Conservation (phyloP, 1,140 invertebrate species). For the Drosophila baimaii region DNA sequence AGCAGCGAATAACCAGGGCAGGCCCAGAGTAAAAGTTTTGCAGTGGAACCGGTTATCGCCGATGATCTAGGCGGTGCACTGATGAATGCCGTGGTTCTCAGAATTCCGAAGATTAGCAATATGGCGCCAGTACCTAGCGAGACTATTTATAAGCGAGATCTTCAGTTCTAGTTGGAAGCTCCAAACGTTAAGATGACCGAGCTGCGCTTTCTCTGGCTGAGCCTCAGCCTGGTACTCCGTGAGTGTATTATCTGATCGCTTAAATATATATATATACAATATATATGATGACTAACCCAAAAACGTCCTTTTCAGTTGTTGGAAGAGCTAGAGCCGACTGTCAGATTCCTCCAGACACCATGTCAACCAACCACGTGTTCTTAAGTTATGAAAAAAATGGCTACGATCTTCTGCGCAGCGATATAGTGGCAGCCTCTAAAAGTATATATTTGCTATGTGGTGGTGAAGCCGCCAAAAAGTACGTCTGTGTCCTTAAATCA, state of each 20-base stretch:
- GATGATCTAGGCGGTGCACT: conserved; percentile 52
- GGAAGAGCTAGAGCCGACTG: neutral
- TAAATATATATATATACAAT: no score
- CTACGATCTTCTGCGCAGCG: conserved; percentile 3
- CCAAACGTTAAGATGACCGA: conserved; percentile 22
- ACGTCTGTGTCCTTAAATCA: neutral
- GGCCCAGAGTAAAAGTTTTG: conserved; percentile 1
- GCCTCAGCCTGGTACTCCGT: neutral
- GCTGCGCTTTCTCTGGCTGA: neutral
- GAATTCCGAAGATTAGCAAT: neutral
- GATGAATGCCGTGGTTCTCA: neutral
- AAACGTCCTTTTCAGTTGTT: neutral
- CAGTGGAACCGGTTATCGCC: conserved; percentile 47
- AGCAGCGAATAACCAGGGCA: neutral
- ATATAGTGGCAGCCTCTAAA: neutral
- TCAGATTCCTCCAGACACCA: neutral
- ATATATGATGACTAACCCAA: no score
- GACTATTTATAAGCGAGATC: neutral
- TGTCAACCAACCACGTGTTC: conserved; percentile 3
- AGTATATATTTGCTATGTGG: conserved; percentile 5
- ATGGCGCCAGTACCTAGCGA: no score
- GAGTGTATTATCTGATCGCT: neutral
- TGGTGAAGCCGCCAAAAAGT: rapidly evolving
- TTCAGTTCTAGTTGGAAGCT: conserved; percentile 15
- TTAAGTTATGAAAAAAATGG: neutral